Evolutionary conservation across 2,888 invertebrate species (phyloP).

Genomic region (Andrena flavipes): DNA sequence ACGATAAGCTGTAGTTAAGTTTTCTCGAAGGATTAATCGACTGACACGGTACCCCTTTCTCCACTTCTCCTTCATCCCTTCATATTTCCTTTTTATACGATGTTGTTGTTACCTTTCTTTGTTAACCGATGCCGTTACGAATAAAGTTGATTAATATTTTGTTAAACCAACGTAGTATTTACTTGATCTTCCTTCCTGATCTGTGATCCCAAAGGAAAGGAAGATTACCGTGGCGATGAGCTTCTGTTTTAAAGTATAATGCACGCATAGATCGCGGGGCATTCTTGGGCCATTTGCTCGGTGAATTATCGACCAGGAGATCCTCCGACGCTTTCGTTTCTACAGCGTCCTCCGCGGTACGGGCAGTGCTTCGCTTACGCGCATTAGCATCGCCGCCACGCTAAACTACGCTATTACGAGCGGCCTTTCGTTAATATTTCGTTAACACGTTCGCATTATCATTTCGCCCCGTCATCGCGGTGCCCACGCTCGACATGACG

Average conservation of each 20-base stretch:
- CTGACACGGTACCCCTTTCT: slow-evolving; percentile 72
- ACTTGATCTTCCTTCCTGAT: neutral
- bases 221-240: neutral
- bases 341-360: neutral
- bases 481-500: slow-evolving; percentile 52
- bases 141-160: slow-evolving; percentile 82
- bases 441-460: slow-evolving; percentile 39
- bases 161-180: slow-evolving; percentile 68
- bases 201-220: neutral
- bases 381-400: neutral
- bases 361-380: neutral
- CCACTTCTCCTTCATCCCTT: slow-evolving; percentile 27
- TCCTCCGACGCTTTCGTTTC: slow-evolving; percentile 5
- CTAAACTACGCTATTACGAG: neutral
- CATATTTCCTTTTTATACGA: slow-evolving; percentile 71
- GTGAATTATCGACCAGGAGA: too few species aligned
- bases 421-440: slow-evolving; percentile 15
- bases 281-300: neutral
- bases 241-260: neutral
- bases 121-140: slow-evolving; percentile 82
- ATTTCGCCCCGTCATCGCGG: slow-evolving; percentile 20
- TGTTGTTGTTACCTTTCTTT: slow-evolving; percentile 79
- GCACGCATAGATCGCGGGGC: neutral
- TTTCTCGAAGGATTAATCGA: slow-evolving; percentile 66
- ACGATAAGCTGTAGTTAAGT: slow-evolving; percentile 68